Conservation (phyloP, 2,888 invertebrate species). For the Pyrrhosoma nymphula region DNA sequence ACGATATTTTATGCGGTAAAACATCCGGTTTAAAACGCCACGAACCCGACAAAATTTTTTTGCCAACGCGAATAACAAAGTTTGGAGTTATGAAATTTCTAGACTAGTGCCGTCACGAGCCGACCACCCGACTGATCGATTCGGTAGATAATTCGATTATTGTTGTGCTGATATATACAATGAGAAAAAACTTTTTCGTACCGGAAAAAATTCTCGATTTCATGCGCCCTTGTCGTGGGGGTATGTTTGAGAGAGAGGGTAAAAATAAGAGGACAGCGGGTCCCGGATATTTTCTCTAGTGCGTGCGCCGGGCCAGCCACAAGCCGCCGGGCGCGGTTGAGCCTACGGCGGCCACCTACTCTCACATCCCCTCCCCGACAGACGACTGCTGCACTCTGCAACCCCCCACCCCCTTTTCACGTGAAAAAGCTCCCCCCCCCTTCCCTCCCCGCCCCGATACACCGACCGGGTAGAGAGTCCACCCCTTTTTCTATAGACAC, state of each 20-base stretch:
- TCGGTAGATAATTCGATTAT: too few species aligned
- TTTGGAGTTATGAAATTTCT: too few species aligned
- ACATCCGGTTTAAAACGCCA: too few species aligned
- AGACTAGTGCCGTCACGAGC: too few species aligned
- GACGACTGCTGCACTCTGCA: not conserved
- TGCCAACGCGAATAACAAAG: too few species aligned
- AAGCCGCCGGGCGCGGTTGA: not conserved
- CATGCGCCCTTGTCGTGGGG: too few species aligned
- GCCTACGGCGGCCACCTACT: not conserved
- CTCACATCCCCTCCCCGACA: not conserved
- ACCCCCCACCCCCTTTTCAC: not conserved
- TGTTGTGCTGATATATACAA: not conserved
- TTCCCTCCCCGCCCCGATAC: not conserved
- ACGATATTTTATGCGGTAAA: too few species aligned
- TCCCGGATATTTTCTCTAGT: not conserved
- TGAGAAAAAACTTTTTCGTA: not conserved
- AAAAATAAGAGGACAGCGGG: not conserved
- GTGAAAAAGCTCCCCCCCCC: constrained; percentile 34
- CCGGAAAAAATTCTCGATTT: too few species aligned
- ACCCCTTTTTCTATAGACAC: constrained; percentile 65
- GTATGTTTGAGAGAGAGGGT: too few species aligned
- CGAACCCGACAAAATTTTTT: too few species aligned
- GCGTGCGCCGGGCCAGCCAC: not conserved
- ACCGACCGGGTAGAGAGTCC: constrained; percentile 13
- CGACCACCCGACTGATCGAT: too few species aligned